Percentiles rank a stretch among this genome's conserved stretches.
These are phyloP conservation scores for Chamaetylas fuelleborni DNA, from an alignment of 2,113 vertebrate species.

Conservation along the genomic window DNA sequence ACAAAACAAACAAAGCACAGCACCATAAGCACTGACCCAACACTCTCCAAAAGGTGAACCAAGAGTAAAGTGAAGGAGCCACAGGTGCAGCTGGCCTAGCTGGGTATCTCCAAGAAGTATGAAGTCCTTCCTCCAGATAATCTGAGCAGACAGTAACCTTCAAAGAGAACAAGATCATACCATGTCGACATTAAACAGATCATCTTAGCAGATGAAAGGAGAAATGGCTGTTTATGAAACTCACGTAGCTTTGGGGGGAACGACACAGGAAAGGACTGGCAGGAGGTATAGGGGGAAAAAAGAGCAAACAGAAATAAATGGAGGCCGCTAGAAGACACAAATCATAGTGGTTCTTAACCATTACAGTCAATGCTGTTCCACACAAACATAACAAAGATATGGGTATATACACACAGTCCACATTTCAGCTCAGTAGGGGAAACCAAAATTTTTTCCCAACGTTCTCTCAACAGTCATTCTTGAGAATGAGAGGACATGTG, in stretches of 20 bases:
- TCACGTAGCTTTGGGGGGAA: fast-evolving
- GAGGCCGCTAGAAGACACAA: neutral
- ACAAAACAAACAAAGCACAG: neutral
- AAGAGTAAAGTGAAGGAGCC: neutral
- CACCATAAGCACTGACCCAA: neutral
- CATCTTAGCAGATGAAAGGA: neutral
- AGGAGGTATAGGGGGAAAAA: neutral
- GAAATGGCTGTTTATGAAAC: neutral
- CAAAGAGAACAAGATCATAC: neutral
- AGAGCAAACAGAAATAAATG: neutral
- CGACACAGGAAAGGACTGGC: neutral
- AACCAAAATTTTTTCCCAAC: fast-evolving
- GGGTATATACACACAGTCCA: neutral
- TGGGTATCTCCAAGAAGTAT: neutral
- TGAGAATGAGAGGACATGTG: neutral
- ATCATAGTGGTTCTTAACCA: neutral
- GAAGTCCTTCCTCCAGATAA: neutral
- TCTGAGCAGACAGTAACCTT: neutral
- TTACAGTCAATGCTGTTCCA: neutral
- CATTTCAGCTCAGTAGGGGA: neutral
- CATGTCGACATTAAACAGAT: neutral
- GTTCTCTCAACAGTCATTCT: neutral
- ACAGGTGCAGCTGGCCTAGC: neutral
- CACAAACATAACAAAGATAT: neutral
- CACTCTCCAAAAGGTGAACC: neutral